These are phyloP conservation scores for Dioctria linearis DNA, from an alignment of 2,888 invertebrate species.

Conservation along the genomic window DNA sequence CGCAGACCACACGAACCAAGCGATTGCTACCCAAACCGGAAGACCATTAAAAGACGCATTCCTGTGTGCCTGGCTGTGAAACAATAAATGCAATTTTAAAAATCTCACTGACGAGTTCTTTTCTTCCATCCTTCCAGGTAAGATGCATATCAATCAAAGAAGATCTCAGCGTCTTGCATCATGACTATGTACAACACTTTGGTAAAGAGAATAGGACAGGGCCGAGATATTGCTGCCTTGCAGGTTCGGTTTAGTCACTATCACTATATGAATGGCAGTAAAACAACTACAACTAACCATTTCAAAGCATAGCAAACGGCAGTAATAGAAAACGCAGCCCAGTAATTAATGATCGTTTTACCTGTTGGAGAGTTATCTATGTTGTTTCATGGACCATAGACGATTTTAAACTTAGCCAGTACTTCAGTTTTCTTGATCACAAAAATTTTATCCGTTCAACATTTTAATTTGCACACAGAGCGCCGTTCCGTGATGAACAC, in stretches of 20 bases:
- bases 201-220: background rate
- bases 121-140: slow-evolving; percentile 17
- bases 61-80: slow-evolving; percentile 17
- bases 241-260: slow-evolving; percentile 11
- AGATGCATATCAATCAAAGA: slow-evolving; percentile 48
- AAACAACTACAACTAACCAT: slow-evolving; percentile 1
- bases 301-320: slow-evolving; percentile 1
- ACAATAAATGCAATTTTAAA: slow-evolving; percentile 46
- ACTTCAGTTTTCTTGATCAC: slow-evolving; percentile 7
- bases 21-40: slow-evolving; percentile 22
- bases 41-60: slow-evolving; percentile 32
- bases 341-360: slow-evolving; percentile 49
- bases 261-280: background rate
- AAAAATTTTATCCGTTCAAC: background rate
- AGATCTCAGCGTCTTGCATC: slow-evolving; percentile 7
- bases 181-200: slow-evolving; percentile 13
- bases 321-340: slow-evolving; percentile 47
- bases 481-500: slow-evolving; percentile 37
- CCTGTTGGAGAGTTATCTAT: slow-evolving; percentile 18
- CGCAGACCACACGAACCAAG: background rate
- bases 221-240: slow-evolving; percentile 8
- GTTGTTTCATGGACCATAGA: background rate
- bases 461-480: slow-evolving; percentile 49
- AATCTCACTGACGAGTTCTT: slow-evolving; percentile 22
- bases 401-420: slow-evolving; percentile 29